Percentiles rank a stretch among this genome's conserved stretches.
These are phyloP conservation scores for Ctenomys sociabilis DNA, from an alignment of 2,113 vertebrate genomes.

Conservation along the genomic window DNA sequence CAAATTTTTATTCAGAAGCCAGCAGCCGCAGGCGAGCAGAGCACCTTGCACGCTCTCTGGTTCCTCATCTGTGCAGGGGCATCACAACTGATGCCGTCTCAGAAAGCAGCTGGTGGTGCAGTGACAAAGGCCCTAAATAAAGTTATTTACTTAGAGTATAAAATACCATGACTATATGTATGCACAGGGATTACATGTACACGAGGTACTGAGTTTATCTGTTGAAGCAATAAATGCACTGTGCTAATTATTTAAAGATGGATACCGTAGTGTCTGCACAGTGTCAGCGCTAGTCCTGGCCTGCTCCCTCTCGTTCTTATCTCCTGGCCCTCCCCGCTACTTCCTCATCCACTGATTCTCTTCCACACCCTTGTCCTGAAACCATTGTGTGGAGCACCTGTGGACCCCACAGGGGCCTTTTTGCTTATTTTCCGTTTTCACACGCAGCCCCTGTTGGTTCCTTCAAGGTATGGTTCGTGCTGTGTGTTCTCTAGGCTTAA, in stretches of 20 bases:
- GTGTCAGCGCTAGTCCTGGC: background rate
- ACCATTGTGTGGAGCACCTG: background rate
- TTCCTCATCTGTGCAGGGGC: background rate
- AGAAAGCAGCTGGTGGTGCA: background rate
- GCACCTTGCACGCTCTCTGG: background rate
- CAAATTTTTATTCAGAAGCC: background rate
- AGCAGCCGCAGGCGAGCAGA: background rate
- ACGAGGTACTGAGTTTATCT: background rate
- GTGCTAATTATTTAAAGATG: background rate
- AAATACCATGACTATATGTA: background rate
- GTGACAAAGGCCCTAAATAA: background rate
- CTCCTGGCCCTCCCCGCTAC: background rate
- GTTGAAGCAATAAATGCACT: background rate
- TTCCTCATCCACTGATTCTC: background rate
- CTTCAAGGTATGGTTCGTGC: background rate
- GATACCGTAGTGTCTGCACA: background rate
- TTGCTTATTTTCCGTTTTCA: background rate
- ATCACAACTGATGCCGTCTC: background rate
- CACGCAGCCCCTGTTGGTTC: background rate
- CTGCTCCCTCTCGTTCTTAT: background rate
- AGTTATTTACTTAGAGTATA: background rate
- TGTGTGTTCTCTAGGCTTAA: background rate
- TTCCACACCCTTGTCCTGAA: background rate
- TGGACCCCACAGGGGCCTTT: background rate
- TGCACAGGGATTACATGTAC: fast-evolving